These are phyloP conservation scores for Epinephelus lanceolatus DNA, from an alignment of 2,113 vertebrate genomes.

Conservation along the genomic window DNA sequence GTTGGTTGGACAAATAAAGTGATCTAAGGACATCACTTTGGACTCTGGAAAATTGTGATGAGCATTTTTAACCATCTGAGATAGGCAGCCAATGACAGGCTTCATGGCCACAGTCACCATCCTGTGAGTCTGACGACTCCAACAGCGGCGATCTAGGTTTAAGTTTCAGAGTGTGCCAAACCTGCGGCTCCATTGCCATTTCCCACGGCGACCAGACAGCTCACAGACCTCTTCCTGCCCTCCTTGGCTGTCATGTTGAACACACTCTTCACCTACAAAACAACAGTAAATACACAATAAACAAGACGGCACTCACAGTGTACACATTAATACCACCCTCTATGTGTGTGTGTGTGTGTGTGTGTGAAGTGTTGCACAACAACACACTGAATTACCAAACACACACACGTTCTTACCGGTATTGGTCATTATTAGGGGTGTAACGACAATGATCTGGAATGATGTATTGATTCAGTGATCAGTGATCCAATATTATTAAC, in stretches of 20 bases:
- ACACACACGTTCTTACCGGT: background rate
- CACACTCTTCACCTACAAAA: conserved; percentile 91
- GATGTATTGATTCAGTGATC: too few relatives aligned
- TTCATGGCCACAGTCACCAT: too few relatives aligned
- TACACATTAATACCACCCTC: background rate
- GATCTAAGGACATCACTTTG: too few relatives aligned
- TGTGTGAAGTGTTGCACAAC: background rate
- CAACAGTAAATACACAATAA: background rate
- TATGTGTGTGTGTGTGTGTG: background rate
- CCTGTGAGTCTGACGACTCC: too few relatives aligned
- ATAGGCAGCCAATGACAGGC: too few relatives aligned
- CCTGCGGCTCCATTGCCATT: conserved; percentile 95
- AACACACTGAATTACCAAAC: background rate
- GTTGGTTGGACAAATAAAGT: too few relatives aligned
- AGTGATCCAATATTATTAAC: too few relatives aligned
- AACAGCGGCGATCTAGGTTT: too few relatives aligned
- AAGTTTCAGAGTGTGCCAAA: conserved; percentile 53
- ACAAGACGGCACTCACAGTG: background rate
- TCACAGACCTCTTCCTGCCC: conserved; percentile 91
- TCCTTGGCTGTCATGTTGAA: conserved; percentile 97
- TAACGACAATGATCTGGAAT: too few relatives aligned
- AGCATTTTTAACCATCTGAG: too few relatives aligned
- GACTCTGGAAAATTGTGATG: too few relatives aligned
- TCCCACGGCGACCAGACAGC: conserved; percentile 92
- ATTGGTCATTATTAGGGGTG: too few relatives aligned